Conservation (phyloP, 2,888 invertebrate genomes). For the Dione vanillae region DNA sequence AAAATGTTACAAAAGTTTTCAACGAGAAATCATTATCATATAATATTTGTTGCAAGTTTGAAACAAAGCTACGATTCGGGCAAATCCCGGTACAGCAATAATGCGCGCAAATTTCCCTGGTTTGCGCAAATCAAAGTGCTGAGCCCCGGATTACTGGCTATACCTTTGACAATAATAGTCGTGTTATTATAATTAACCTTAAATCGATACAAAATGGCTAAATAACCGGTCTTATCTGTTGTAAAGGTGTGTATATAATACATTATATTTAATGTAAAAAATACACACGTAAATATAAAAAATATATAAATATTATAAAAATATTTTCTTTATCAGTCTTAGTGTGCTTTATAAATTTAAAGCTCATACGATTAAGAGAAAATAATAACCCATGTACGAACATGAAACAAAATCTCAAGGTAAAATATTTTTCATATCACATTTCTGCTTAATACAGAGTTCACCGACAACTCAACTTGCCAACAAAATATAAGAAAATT, state of each 20-base stretch:
- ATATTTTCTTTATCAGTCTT: no score
- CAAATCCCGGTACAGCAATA: conserved; percentile 61
- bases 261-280: no score
- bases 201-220: conserved; percentile 1
- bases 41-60: conserved; percentile 19
- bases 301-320: no score
- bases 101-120: conserved; percentile 64
- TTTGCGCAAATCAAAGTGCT: conserved; percentile 33
- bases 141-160: conserved; percentile 17
- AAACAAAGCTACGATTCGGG: conserved; percentile 45
- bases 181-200: conserved; percentile 15
- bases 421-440: no score
- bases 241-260: not conserved
- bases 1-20: conserved; percentile 23
- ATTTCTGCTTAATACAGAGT: no score
- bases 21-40: conserved; percentile 25
- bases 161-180: conserved; percentile 22
- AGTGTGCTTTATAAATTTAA: no score
- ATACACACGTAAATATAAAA: no score
- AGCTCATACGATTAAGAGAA: no score
- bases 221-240: not conserved
- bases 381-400: no score
- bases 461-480: no score
- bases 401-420: no score
- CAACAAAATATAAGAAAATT: not conserved